Evolutionary conservation across 1,140 invertebrate species (phyloP).

Genomic region (Drosophila lowei): DNA sequence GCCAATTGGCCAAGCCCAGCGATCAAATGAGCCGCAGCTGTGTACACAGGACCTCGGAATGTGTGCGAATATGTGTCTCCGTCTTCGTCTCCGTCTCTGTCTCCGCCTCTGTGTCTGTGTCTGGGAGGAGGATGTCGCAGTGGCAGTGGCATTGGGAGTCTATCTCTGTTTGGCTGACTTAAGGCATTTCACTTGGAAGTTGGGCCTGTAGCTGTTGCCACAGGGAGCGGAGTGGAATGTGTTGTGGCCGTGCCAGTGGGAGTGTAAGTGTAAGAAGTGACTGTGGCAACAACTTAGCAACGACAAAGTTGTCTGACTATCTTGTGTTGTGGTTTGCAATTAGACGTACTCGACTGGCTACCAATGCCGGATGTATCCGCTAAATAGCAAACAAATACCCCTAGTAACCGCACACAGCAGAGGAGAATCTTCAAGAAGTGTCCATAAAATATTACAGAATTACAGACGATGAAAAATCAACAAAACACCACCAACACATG

Average conservation of each 20-base stretch:
- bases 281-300: constrained; percentile 54
- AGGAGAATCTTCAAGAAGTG: too few species aligned
- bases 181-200: constrained; percentile 28
- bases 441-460: too few species aligned
- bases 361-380: constrained; percentile 7
- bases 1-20: constrained; percentile 67
- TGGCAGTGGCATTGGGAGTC: too few species aligned
- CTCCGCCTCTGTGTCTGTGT: constrained; percentile 5
- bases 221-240: background rate
- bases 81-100: background rate
- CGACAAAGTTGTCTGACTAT: constrained; percentile 45
- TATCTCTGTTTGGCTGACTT: constrained; percentile 23
- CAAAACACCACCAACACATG: too few species aligned
- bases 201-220: constrained; percentile 11
- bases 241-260: background rate
- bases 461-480: too few species aligned
- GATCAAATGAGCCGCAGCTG: constrained; percentile 79
- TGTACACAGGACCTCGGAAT: constrained; percentile 53
- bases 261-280: background rate
- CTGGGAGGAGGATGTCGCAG: background rate
- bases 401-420: too few species aligned
- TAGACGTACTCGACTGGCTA: constrained; percentile 27
- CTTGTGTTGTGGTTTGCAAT: constrained; percentile 48
- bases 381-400: too few species aligned
- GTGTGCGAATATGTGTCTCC: background rate